Evolutionary conservation across 2,113 vertebrate species (phyloP).

Genomic region (Sitta europaea): DNA sequence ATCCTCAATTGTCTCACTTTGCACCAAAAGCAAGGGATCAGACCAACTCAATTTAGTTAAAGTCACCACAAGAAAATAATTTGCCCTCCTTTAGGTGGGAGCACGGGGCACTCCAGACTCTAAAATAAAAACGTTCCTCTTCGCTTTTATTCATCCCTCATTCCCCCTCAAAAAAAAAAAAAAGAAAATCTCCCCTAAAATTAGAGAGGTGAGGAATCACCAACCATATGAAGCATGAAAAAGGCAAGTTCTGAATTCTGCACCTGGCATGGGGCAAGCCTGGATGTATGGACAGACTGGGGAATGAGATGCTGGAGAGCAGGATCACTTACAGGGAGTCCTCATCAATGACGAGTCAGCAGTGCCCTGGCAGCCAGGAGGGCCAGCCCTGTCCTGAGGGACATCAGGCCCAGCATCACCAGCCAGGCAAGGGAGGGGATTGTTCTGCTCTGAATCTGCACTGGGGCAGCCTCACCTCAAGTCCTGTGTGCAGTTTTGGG

Average conservation of each 20-base stretch:
- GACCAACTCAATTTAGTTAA: not conserved
- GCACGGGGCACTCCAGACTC: not conserved
- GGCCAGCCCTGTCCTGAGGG: accelerated
- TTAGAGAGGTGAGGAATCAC: not conserved
- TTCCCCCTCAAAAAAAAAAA: not conserved
- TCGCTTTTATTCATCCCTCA: not conserved
- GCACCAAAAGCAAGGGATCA: not conserved
- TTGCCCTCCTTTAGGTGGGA: not conserved
- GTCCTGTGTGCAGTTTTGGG: not conserved
- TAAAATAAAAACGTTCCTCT: not conserved
- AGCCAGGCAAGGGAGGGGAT: not conserved
- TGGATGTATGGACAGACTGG: not conserved
- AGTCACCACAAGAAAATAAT: not conserved
- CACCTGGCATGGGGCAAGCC: not conserved
- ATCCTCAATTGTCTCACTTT: not conserved
- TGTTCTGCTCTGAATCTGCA: not conserved
- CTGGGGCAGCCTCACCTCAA: not conserved
- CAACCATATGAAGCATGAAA: not conserved
- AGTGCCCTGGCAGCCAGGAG: not conserved
- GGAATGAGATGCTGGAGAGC: not conserved
- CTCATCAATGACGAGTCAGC: accelerated
- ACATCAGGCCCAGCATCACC: not conserved
- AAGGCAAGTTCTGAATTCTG: not conserved
- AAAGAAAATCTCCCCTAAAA: not conserved
- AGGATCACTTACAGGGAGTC: not conserved